Base-by-base conservation (phyloP, 2,888 invertebrate species). In the Meliscaeva auricollis region DNA sequence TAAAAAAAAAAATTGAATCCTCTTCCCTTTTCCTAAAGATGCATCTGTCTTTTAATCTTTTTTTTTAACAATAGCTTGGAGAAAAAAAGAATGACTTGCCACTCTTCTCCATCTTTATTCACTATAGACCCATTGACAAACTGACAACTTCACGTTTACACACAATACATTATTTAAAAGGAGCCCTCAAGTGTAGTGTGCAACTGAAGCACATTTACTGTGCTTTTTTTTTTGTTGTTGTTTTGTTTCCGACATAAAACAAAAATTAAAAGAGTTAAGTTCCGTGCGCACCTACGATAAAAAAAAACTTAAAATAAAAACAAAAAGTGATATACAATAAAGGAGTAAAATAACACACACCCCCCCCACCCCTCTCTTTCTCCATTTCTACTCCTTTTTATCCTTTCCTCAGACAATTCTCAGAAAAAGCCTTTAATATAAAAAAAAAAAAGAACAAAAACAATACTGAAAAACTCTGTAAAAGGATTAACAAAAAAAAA, bases 401-500 rank as follows among this genome's bases (percentile, higher is more conserved):
- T 38, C 7, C 11, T 9, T 38, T 35, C 4, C 58, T 26, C 32
- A 32, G 20, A 35, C 32, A 62, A 41, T 32, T 2, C 48, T 9
- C 38, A 73, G 11, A 44, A 62, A 68, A 38, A 56, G 52, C 13
- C 30, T 64, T 46, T 30, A 35, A 8, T 6, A 35, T 44, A 66
- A 38, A 7, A 62, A 62, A 38, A 64, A 70, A 30, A 69, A 46
- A 70, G 54, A 30, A 75, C 22, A 78, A 72, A 64, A 75, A 69
- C 62, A 69, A 78, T 75, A 62, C 74, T 68, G 20, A 75, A 38
- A 44, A 80, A 41, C 69, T 69, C 52, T 80, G 62, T 75, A 80
- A 75, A 75, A 41, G 69, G 75, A 75, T 78, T 78, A 83, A 38
- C 38, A 73, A 83, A 58, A 70, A 64, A 22, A 13, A 32, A 32